Evolutionary conservation across 2,113 vertebrate species (phyloP).

Genomic region (Oxyruncus cristatus): DNA sequence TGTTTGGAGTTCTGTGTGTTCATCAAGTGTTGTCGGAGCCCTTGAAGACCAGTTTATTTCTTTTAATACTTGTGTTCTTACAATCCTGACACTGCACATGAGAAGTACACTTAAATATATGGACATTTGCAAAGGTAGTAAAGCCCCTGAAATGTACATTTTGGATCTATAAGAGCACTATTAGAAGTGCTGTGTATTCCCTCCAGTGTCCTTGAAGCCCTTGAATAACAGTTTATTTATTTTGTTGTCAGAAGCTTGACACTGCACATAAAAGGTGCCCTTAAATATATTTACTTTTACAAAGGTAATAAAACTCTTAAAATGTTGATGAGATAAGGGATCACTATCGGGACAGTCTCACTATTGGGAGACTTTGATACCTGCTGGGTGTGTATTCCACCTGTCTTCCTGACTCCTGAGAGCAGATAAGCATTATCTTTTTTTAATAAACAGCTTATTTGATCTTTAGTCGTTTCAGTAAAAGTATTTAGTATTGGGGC

Average conservation of each 20-base stretch:
- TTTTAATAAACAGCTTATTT: neutral
- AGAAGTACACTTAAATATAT: neutral
- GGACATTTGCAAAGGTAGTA: neutral
- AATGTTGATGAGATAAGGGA: neutral
- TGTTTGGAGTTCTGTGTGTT: neutral
- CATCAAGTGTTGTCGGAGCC: neutral
- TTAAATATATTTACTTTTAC: neutral
- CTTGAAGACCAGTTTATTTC: neutral
- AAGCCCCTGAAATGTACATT: neutral
- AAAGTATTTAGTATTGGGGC: neutral
- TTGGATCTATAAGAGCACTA: neutral
- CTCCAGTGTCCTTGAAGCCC: neutral
- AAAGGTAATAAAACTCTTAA: neutral
- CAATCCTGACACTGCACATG: too few species aligned
- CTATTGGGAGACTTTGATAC: neutral
- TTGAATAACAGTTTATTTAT: neutral
- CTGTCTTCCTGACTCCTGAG: neutral
- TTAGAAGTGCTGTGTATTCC: neutral
- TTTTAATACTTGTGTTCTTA: neutral
- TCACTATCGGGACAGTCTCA: accelerated
- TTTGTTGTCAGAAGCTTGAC: neutral
- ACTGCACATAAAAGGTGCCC: neutral
- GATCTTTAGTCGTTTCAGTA: neutral
- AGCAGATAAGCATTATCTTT: neutral
- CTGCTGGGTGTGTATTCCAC: neutral